Base-by-base conservation (phyloP, 2,113 vertebrate species). In the Sapayoa aenigma region DNA sequence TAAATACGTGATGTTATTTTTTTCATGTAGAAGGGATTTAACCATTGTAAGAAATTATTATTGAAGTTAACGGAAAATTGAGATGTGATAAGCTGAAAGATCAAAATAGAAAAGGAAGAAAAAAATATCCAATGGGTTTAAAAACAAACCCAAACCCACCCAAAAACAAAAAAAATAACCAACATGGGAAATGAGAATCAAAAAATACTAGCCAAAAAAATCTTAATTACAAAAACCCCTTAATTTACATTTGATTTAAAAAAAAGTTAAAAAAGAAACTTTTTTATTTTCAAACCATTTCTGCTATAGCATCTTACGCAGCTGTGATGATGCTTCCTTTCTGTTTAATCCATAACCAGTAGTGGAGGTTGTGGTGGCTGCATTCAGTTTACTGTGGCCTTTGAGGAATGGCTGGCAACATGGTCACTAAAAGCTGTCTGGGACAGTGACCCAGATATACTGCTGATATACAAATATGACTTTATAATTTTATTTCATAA, bases 371-470 rank as follows among this genome's bases (percentile, higher is more conserved):
- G 15, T 30, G 52, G 49, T 42, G 20, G 18, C 23, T 9, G 0
- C 18, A 3, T 55, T 33, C 41, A 12, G 31, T 16, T 24, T 35
- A 35, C 35, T 58, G 24, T 24, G 35, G 42, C 31, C 30, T 39
- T 67, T 67, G 16, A 13, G 30, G 30, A 58, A 9, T 0, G 0
- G 20, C 11, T 8, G 14, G n/a, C 19, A 74, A 19, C 5, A 24
- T 3, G 12, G 2, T 39, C 56, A 24, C 6, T 42, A 85, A 49
- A 30, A 56, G 8, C 35, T 42, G 60, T 42, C 35, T 58, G 35
- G 1, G 1, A 13, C 24, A 58, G 19, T n/a, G 42, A 49, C 8
- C 42, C 28, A 41, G 20, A 41, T 3, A 12, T 49, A 11, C 9
- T 56, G 19, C 16, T 49, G n/a, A 15, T 66, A 20, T 15, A n/a